Evolutionary conservation across 1,140 invertebrate genomes (phyloP).

Genomic region (Sycophaga agraensis): DNA sequence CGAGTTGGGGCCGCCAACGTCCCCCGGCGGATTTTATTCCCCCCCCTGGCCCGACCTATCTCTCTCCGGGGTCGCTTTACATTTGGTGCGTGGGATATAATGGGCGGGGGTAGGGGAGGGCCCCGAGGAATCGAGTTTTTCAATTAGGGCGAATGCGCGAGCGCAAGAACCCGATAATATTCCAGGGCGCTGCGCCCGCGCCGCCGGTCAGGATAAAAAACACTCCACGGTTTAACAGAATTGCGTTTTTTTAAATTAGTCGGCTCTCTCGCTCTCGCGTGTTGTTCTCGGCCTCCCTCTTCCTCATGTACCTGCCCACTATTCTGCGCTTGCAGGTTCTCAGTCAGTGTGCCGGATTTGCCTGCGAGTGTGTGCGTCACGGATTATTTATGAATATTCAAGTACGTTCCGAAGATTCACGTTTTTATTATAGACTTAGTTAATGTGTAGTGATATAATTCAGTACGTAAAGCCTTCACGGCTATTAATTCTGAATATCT

Average conservation of each 20-base stretch:
- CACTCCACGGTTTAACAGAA: background rate
- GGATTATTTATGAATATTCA: conserved; percentile 15
- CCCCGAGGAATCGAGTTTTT: conserved; percentile 22
- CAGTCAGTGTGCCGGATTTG: background rate
- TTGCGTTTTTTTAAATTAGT: conserved; percentile 14
- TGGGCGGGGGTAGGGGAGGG: background rate
- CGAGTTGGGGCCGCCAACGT: no score
- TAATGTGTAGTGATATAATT: no score
- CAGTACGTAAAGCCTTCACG: no score
- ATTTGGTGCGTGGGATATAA: background rate
- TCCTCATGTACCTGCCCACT: no score
- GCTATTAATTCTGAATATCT: no score
- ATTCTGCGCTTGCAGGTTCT: no score
- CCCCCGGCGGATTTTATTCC: background rate
- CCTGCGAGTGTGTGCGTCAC: background rate
- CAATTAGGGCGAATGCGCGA: conserved; percentile 5
- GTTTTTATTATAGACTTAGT: no score
- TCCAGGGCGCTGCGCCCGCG: background rate
- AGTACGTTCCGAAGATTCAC: no score
- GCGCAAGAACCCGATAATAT: background rate
- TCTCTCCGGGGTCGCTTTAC: background rate
- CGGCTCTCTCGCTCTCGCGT: background rate
- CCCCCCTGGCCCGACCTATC: no score
- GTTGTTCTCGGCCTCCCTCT: background rate
- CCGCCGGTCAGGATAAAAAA: background rate